Evolutionary conservation across 1,140 invertebrate species (phyloP), one percentile per base, ranked within the genome.

Genomic region (Calephelis virginiensis): DNA sequence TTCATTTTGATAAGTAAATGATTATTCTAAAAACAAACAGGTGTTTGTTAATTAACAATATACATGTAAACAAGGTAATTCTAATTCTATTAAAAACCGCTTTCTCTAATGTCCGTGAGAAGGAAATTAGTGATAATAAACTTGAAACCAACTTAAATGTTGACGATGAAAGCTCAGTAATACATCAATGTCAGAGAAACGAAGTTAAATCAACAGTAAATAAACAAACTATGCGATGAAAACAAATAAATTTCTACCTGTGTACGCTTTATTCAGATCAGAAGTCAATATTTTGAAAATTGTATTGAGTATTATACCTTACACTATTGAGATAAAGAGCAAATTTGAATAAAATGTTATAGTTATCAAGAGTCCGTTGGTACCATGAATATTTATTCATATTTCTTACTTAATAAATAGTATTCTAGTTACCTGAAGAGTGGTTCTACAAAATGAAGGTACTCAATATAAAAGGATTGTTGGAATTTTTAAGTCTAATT

Each of bases 401-500:
- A 72, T 75, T 76, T 72, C 73, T 72, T 48, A 67, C 43, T 71
- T 63, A 72, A 64, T 74, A 70, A 70, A 74, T 70, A 48, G 61
- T 71, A 74, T 75, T 72, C 73, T 71, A 77, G 72, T 72, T 76
- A 73, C 72, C 28, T 78, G 77, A 78, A 82, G 74, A 78, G 79
- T 65, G 73, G 77, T 73, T 76, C 76, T 69, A 83, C 78, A 81
- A 80, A 81, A 81, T 78, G 72, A 68, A 78, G 77, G 69, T 72
- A 69, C 63, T 71, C 69, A 64, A 74, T 74, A 11, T 50, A 28
- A 38, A 17, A 38, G 62, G 45, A 10, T 8, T 11, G 11, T 49
- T 49, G 37, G 9, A 46, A 37, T 37, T 63, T 63, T 11, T 38
- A 60, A 9, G 6, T 8, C 56, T 60, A 12, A 28, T 17, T 28